Evolutionary conservation across 2,797 vertebrate genomes (phyloP).

Genomic region (Arctocebus calabarensis): DNA sequence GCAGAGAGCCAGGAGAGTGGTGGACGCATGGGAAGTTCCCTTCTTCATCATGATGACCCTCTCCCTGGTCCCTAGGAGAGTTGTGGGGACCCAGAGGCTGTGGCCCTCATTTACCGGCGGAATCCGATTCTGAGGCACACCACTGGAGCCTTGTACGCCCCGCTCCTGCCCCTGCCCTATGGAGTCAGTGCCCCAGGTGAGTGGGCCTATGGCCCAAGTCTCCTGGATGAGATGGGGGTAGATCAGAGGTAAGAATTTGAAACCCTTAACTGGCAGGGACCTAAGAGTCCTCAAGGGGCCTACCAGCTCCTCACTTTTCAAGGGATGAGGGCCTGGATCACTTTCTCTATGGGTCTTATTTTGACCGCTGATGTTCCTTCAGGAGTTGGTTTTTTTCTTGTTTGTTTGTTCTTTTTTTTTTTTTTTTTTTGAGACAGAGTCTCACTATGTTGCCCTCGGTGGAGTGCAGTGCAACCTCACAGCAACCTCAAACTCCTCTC

Average conservation of each 20-base stretch:
- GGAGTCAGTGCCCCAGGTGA: constrained; percentile 94
- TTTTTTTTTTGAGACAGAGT: too few species aligned
- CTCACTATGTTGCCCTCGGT: too few species aligned
- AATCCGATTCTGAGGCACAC: constrained; percentile 97
- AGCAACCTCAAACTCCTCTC: too few species aligned
- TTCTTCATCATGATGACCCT: neutral
- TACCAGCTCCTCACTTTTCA: neutral
- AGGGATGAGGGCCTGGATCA: neutral
- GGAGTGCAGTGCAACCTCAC: too few species aligned
- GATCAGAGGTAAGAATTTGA: neutral
- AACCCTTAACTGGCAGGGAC: neutral
- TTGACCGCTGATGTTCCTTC: neutral
- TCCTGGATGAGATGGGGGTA: neutral
- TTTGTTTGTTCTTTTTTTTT: too few species aligned
- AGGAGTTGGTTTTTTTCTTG: neutral
- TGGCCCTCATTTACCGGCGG: constrained; percentile 96
- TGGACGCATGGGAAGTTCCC: neutral
- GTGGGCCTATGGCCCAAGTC: constrained; percentile 57
- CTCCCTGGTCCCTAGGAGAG: constrained; percentile 90
- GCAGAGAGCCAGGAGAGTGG: neutral
- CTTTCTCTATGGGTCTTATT: neutral
- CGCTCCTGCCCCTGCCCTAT: constrained; percentile 95
- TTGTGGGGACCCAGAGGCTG: constrained; percentile 92
- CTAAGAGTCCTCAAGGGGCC: neutral
- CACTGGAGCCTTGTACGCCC: constrained; percentile 94